Percentiles rank a stretch among this genome's conserved stretches.
Conservation (phyloP, 1,140 invertebrate genomes). For the Nixonia krombeini region DNA sequence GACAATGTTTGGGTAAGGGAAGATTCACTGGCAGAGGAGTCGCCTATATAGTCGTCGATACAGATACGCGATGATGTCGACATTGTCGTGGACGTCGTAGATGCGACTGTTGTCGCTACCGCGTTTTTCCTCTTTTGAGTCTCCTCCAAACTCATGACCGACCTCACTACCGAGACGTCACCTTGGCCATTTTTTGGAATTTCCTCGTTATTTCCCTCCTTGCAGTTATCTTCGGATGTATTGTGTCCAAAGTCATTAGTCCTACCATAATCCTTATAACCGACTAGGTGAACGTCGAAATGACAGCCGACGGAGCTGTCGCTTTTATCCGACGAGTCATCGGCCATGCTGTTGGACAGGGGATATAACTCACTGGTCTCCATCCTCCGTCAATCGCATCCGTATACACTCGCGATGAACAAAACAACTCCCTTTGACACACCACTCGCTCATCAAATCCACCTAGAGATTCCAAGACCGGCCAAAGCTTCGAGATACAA, state of each 20-base stretch:
- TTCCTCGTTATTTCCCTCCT: neutral
- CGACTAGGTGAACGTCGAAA: constrained; percentile 45
- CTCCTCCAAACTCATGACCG: neutral
- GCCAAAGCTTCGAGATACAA: no score
- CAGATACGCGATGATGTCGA: constrained; percentile 9
- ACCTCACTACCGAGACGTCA: neutral
- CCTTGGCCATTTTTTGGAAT: constrained; percentile 8
- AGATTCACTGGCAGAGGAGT: constrained; percentile 9
- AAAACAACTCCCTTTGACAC: no score
- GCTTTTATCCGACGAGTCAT: constrained; percentile 65
- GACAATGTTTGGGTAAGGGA: constrained; percentile 5
- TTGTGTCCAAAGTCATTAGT: constrained; percentile 54
- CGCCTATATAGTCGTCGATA: constrained; percentile 9
- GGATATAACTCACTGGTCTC: constrained; percentile 55
- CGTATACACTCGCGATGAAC: constrained; percentile 2
- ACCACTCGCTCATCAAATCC: neutral
- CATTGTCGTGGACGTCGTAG: neutral
- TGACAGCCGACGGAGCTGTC: constrained; percentile 47
- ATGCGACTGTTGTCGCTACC: constrained; percentile 1
- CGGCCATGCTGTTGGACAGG: constrained; percentile 50
- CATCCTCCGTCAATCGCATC: constrained; percentile 37
- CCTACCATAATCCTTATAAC: constrained; percentile 54
- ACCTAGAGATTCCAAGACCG: no score
- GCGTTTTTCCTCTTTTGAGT: constrained; percentile 5
- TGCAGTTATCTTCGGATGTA: constrained; percentile 7